Base-by-base conservation (phyloP, 2,113 vertebrate species). In the Daubentonia madagascariensis region DNA sequence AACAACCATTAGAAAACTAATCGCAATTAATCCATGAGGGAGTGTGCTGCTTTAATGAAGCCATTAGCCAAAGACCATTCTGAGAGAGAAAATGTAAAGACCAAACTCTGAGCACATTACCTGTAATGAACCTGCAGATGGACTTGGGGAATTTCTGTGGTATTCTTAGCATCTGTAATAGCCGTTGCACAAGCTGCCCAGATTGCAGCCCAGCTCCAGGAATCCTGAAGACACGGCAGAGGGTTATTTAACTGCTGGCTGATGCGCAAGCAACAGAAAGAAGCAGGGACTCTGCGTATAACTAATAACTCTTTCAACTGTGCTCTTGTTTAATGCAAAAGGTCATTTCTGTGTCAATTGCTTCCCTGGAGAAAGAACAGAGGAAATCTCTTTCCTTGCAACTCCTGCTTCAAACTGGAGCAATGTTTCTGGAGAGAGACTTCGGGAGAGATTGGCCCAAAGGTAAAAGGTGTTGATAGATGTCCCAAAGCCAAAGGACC, bases 31-130 rank as follows among this genome's bases (percentile, higher is more conserved):
- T 57, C 96, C 14, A 59, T 35, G 10, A 70, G 65, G 50, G 92
- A 73, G 37, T 32, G 32, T n/a, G 25, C 93, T 92, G 80, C 65
- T 94, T 92, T 98, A 98, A 97, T 95, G 97, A 97, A 97, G 88
- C 97, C 91, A 89, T 97, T 98, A 97, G 97, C 70, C 86, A 63
- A 95, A 93, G 83, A n/a, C 80, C 43, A 43, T 65, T 67, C 13
- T 4, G 22, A 8, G 37, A 67, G 37, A n/a, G 85, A 30, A 25
- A 30, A 35, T 61, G 37, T 32, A 6, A 43, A 50, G 80, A 22
- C n/a, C 2, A 30, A n/a, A 17, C 57, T 35, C 45, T 0, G 48
- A 81, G 73, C 59, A 0, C 52, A 67, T 65, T 85, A 59, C 92
- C 96, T 65, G 86, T 90, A 73, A 97, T 87, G 84, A 78, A 22